Percentiles rank a stretch among this genome's conserved stretches.
phyloP scores from a whole-genome alignment of 1,140 invertebrate genomes.

The Drosophila novamexicana region DNA sequence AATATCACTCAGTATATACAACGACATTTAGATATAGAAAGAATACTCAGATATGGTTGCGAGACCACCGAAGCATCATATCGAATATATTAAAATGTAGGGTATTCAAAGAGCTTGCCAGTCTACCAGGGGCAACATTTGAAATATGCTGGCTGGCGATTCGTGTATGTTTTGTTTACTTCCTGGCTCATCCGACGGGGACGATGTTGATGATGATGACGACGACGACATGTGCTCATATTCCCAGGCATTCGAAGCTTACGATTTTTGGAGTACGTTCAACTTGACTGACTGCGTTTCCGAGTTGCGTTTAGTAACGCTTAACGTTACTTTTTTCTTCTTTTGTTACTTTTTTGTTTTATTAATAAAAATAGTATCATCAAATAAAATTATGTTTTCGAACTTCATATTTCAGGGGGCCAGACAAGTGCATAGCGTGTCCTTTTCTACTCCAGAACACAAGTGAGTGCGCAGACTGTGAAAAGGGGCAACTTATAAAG shows the following conservation, averaged over 20 bases:
- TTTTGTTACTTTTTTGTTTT: slow-evolving; percentile 25
- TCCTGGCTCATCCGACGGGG: slow-evolving; percentile 69
- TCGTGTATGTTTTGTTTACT: slow-evolving; percentile 67
- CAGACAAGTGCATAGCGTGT: slow-evolving; percentile 72
- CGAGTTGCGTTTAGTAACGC: slow-evolving; percentile 64
- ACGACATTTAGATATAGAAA: not conserved
- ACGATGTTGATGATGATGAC: slow-evolving; percentile 19
- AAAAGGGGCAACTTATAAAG: not conserved
- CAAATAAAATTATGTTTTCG: slow-evolving; percentile 78
- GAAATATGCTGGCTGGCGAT: slow-evolving; percentile 20
- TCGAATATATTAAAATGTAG: not conserved
- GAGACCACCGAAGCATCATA: not conserved
- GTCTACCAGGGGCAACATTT: not conserved
- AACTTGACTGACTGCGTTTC: slow-evolving; percentile 75
- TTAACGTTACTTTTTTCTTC: slow-evolving; percentile 9
- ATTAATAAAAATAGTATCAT: slow-evolving; percentile 58
- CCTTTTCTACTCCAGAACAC: slow-evolving; percentile 45
- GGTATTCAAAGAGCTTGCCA: slow-evolving; percentile 9
- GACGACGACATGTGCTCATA: slow-evolving; percentile 57
- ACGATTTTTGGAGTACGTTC: slow-evolving; percentile 71
- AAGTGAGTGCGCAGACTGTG: slow-evolving; percentile 35
- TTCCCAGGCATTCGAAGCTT: slow-evolving; percentile 70
- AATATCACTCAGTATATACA: no score
- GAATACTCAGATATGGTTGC: no score
- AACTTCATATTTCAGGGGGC: slow-evolving; percentile 76